Conservation (phyloP, 1,140 invertebrate genomes). For the Drosophila kepulauana region DNA sequence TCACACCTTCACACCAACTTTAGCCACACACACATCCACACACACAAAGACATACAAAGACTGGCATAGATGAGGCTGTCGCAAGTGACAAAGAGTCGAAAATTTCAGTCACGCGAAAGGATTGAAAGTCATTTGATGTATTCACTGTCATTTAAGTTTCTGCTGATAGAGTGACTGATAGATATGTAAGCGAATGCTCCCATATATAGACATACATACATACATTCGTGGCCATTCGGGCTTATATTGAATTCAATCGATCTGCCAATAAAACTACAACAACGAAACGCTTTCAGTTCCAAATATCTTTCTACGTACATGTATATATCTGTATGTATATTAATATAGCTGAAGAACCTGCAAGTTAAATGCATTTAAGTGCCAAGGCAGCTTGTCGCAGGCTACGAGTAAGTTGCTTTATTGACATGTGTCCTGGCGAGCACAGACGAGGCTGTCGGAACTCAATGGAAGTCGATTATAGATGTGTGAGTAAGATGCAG, state of each 20-base stretch:
- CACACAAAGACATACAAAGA: not conserved
- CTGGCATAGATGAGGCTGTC: slow-evolving; percentile 45
- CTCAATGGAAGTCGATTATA: slow-evolving; percentile 32
- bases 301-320: not conserved
- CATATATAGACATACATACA: no score
- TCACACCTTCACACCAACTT: slow-evolving; percentile 28
- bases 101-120: slow-evolving; percentile 81
- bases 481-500: slow-evolving; percentile 45
- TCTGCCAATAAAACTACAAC: slow-evolving; percentile 36
- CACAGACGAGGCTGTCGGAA: not conserved
- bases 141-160: slow-evolving; percentile 78
- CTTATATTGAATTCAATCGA: slow-evolving; percentile 48
- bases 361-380: slow-evolving; percentile 73
- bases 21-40: slow-evolving; percentile 1
- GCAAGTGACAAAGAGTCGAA: slow-evolving; percentile 76
- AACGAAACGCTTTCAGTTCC: slow-evolving; percentile 42
- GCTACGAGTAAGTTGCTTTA: slow-evolving; percentile 35
- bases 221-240: not conserved
- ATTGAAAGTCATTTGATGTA: slow-evolving; percentile 81
- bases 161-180: slow-evolving; percentile 66
- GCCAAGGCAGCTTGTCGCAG: slow-evolving; percentile 24
- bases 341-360: slow-evolving; percentile 26
- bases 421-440: slow-evolving; percentile 67
- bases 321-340: slow-evolving; percentile 1
- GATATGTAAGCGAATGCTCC: slow-evolving; percentile 40